Conservation (phyloP, 2,113 vertebrate genomes). For the Loxodonta africana region DNA sequence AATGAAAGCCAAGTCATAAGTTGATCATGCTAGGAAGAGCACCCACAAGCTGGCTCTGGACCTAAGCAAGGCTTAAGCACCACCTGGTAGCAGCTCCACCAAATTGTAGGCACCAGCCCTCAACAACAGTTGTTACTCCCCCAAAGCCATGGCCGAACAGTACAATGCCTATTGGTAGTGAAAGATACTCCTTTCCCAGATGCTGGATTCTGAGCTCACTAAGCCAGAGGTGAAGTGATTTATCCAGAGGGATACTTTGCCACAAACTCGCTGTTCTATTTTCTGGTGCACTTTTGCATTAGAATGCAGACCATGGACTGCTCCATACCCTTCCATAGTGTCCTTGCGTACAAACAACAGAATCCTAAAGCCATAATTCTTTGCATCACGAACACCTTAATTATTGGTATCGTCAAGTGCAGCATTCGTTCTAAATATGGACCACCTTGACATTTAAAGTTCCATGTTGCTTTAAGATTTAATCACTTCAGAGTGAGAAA, state of each 20-base stretch:
- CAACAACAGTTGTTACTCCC: neutral
- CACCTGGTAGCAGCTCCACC: neutral
- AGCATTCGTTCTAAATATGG: conserved; percentile 60
- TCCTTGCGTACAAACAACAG: neutral
- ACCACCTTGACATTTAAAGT: conserved; percentile 71
- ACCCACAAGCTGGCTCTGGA: neutral
- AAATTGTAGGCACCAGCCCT: neutral
- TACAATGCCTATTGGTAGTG: neutral
- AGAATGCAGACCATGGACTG: neutral
- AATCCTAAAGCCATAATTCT: neutral
- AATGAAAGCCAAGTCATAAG: neutral
- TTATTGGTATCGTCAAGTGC: conserved; percentile 13
- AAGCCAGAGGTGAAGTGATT: conserved; percentile 29
- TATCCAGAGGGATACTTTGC: neutral
- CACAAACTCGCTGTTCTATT: neutral
- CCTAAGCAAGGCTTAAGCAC: neutral
- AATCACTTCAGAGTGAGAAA: conserved; percentile 62
- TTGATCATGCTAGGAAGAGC: neutral
- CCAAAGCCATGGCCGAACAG: neutral
- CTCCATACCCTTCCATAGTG: neutral
- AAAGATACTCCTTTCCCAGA: neutral
- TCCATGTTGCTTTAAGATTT: conserved; percentile 68
- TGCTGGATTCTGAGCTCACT: neutral
- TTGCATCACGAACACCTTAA: neutral
- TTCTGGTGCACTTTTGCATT: neutral